Evolutionary conservation across 2,113 vertebrate species (phyloP).

Genomic region (Microcebus ravelobensis): DNA sequence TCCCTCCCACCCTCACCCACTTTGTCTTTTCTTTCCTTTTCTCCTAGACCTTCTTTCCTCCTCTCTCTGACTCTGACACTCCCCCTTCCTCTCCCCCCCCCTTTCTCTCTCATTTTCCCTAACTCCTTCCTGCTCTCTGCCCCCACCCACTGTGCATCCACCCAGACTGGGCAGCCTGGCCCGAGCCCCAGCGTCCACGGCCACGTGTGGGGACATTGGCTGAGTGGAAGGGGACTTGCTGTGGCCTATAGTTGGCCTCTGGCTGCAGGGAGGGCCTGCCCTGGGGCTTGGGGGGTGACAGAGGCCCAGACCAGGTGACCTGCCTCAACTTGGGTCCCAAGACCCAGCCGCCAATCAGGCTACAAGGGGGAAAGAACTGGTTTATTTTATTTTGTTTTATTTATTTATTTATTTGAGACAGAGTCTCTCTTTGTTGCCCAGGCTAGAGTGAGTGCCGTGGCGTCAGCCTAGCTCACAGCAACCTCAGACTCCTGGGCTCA

Average conservation of each 20-base stretch:
- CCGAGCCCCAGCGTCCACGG: background rate
- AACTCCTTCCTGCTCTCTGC: rapidly evolving
- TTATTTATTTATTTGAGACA: too few species aligned
- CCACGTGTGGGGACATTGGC: background rate
- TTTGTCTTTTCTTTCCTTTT: background rate
- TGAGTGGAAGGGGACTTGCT: background rate
- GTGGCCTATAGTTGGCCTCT: background rate
- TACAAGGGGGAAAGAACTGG: too few species aligned
- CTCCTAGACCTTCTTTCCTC: background rate
- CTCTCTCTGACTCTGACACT: background rate
- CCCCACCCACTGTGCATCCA: background rate
- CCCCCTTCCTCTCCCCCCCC: background rate
- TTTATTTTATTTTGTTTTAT: background rate
- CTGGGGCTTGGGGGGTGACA: background rate
- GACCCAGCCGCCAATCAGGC: background rate
- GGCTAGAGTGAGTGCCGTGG: too few species aligned
- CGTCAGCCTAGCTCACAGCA: too few species aligned
- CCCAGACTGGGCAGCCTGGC: background rate
- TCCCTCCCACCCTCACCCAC: background rate
- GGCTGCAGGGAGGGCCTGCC: background rate
- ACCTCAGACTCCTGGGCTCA: too few species aligned
- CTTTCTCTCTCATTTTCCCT: background rate
- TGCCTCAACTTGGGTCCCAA: background rate
- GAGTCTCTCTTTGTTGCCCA: too few species aligned
- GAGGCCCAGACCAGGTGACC: background rate